Evolutionary conservation across 2,888 invertebrate species (phyloP), one percentile per base, ranked within the genome.

Genomic region (Zonitis immaculata): DNA sequence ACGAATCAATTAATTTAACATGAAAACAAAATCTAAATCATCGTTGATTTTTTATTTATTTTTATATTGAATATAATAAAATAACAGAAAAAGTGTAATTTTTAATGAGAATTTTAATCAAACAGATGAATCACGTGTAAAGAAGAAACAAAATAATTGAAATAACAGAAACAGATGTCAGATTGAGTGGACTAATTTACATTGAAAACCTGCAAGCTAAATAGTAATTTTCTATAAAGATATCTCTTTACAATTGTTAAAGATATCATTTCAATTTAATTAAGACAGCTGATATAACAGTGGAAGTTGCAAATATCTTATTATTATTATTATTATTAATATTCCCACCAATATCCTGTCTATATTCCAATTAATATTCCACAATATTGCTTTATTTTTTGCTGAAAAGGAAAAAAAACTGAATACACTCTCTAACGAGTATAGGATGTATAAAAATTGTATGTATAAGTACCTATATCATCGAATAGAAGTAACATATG

Each of bases 401-500:
- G n/a, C n/a, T n/a, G n/a, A n/a, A n/a, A n/a, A n/a, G n/a, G n/a
- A n/a, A n/a, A n/a, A n/a, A n/a, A n/a, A n/a, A n/a, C n/a, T n/a
- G n/a, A n/a, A n/a, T n/a, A n/a, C n/a, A n/a, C n/a, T n/a, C n/a
- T n/a, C n/a, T n/a, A n/a, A n/a, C n/a, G n/a, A n/a, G n/a, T n/a
- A n/a, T n/a, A n/a, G n/a, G n/a, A n/a, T n/a, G n/a, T n/a, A n/a
- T n/a, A n/a, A n/a, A n/a, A n/a, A n/a, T n/a, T n/a, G n/a, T n/a
- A n/a, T n/a, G n/a, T n/a, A n/a, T n/a, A n/a, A n/a, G n/a, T n/a
- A n/a, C n/a, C n/a, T n/a, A n/a, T n/a, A n/a, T n/a, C 68, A 68
- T 70, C 69, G 63, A 64, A 66, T 66, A 68, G 61, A 48, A 59
- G 58, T 59, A n/a, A n/a, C n/a, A 66, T 69, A 68, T 59, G 69